These are phyloP conservation scores for Pherbina coryleti DNA, from an alignment of 2,888 invertebrate species.

Conservation along the genomic window DNA sequence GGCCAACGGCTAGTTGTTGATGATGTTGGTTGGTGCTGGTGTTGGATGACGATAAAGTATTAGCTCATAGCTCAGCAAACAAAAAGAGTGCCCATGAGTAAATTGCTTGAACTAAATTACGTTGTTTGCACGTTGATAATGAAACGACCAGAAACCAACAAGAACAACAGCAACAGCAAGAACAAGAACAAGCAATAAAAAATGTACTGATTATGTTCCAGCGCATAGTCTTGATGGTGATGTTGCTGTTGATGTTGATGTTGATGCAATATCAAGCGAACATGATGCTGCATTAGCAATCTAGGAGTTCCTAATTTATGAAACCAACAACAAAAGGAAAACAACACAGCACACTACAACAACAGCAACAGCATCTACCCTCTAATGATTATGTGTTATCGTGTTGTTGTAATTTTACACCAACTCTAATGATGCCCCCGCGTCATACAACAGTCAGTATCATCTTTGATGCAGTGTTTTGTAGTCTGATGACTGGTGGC, in stretches of 20 bases:
- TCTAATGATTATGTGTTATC: constrained; percentile 65
- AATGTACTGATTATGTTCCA: constrained; percentile 40
- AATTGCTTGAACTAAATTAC: constrained; percentile 55
- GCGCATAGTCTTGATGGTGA: constrained; percentile 1
- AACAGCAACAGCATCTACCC: constrained; percentile 45
- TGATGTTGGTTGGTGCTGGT: constrained; percentile 21
- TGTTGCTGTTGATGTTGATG: not conserved
- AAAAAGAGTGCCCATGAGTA: constrained; percentile 19
- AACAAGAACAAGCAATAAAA: constrained; percentile 39
- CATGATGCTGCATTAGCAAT: not conserved
- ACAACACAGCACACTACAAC: constrained; percentile 6
- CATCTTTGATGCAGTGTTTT: not conserved
- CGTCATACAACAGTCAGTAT: constrained; percentile 16
- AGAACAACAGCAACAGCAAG: not conserved
- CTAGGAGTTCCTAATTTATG: not conserved
- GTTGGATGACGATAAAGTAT: constrained; percentile 12
- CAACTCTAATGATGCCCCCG: constrained; percentile 57
- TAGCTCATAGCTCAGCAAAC: constrained; percentile 42
- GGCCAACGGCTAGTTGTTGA: constrained; percentile 13
- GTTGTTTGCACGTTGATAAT: constrained; percentile 62
- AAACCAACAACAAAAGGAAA: not conserved
- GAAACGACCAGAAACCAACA: constrained; percentile 44
- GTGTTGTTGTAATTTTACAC: constrained; percentile 64
- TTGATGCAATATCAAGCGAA: not conserved
- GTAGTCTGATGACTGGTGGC: not conserved